phyloP scores from a whole-genome alignment of 1,140 invertebrate genomes.

The Grapholita molesta region DNA sequence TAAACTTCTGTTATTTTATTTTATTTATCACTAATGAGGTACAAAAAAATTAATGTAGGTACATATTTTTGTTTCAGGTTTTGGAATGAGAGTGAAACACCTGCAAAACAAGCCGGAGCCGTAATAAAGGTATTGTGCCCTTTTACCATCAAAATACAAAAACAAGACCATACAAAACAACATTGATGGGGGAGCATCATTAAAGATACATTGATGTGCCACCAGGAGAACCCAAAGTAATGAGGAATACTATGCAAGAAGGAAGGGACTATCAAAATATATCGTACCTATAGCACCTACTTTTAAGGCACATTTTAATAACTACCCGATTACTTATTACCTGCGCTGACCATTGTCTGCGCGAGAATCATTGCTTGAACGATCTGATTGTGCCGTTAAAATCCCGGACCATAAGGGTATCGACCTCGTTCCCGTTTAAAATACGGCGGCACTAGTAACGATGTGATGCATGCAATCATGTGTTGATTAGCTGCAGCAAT shows the following conservation, averaged over 20 bases:
- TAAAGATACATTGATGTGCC: no score
- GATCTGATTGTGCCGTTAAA: background rate
- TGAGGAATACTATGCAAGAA: no score
- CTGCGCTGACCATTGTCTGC: background rate
- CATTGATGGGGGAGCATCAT: no score
- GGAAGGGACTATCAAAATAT: background rate
- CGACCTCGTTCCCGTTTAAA: slow-evolving; percentile 10
- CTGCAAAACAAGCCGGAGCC: background rate
- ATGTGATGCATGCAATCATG: background rate
- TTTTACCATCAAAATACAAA: background rate
- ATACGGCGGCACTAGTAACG: background rate
- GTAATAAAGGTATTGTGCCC: background rate
- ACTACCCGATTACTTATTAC: background rate
- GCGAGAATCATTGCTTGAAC: background rate
- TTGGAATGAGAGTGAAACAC: background rate
- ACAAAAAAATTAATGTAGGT: background rate
- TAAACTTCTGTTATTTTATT: no score
- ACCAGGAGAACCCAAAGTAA: no score
- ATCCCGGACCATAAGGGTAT: slow-evolving; percentile 2
- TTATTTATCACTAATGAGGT: background rate
- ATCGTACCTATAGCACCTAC: background rate
- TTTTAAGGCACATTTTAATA: background rate
- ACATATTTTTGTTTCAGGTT: background rate
- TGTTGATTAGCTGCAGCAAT: background rate
- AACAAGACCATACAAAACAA: no score